A percentile compares a stretch with the other conserved stretches of the same genome.
These are phyloP conservation scores for Elephas maximus DNA, from an alignment of 2,113 vertebrate genomes.

Conservation along the genomic window DNA sequence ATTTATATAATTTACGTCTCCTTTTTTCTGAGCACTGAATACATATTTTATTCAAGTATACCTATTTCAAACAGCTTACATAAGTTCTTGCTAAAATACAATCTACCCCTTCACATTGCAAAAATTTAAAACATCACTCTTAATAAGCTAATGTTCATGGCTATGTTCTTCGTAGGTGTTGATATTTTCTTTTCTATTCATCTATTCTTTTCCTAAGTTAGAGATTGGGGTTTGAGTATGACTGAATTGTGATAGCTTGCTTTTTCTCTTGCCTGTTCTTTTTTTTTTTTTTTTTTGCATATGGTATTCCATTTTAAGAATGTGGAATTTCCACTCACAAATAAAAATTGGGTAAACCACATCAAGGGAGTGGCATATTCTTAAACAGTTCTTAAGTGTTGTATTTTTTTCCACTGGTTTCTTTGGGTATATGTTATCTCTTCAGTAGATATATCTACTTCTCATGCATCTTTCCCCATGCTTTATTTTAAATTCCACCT, in stretches of 20 bases:
- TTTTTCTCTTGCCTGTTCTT: neutral
- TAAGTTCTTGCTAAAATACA: neutral
- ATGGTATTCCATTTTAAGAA: neutral
- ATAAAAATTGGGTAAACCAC: conserved; percentile 4
- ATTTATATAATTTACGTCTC: neutral
- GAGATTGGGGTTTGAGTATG: neutral
- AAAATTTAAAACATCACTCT: neutral
- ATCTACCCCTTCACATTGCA: neutral
- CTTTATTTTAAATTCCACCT: conserved; percentile 61
- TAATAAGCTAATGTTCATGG: neutral
- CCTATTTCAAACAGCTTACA: neutral
- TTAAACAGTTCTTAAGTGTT: neutral
- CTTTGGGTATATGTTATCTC: neutral
- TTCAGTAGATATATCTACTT: conserved; percentile 54
- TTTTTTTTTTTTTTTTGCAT: neutral
- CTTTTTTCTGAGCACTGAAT: neutral
- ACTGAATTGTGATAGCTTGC: neutral
- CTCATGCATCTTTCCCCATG: conserved; percentile 37
- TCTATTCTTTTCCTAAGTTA: neutral
- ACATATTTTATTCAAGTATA: neutral
- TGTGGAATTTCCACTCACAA: neutral
- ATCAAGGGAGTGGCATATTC: conserved; percentile 20
- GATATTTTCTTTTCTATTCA: neutral
- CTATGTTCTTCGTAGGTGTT: neutral
- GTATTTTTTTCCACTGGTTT: conserved; percentile 29